These are phyloP conservation scores for Channa argus DNA, from an alignment of 2,113 vertebrate species.

Conservation along the genomic window DNA sequence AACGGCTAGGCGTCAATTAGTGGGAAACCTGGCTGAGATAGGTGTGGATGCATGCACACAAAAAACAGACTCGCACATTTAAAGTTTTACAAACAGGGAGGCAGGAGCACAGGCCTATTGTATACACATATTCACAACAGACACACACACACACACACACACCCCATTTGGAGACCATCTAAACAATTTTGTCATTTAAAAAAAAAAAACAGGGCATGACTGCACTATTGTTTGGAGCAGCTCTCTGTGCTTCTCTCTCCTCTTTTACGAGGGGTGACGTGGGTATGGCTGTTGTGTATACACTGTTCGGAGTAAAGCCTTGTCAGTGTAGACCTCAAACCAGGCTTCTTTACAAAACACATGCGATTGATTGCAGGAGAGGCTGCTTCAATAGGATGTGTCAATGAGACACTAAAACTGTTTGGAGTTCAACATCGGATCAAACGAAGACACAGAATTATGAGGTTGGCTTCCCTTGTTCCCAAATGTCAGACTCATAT, in stretches of 20 bases:
- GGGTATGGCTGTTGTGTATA: slow-evolving; percentile 8
- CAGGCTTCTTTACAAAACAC: slow-evolving; percentile 29
- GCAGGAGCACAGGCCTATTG: slow-evolving; percentile 17
- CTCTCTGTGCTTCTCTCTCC: slow-evolving; percentile 18
- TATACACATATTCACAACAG: slow-evolving; percentile 18
- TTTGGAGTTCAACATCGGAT: neutral
- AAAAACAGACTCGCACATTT: slow-evolving; percentile 28
- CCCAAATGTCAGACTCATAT: too few species aligned
- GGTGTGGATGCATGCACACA: slow-evolving; percentile 48
- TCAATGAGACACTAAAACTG: slow-evolving; percentile 4
- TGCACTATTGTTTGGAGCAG: slow-evolving; percentile 38
- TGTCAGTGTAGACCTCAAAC: slow-evolving; percentile 2
- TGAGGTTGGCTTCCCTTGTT: neutral
- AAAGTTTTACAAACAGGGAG: slow-evolving; percentile 12
- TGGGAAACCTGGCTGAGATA: slow-evolving; percentile 53
- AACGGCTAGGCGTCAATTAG: slow-evolving; percentile 41
- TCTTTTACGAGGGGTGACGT: slow-evolving; percentile 42
- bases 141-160: slow-evolving; percentile 14
- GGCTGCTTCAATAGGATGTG: neutral
- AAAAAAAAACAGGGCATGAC: slow-evolving; percentile 34
- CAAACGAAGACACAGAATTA: neutral
- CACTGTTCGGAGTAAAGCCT: neutral
- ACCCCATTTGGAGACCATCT: slow-evolving; percentile 53
- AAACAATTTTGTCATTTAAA: slow-evolving; percentile 37
- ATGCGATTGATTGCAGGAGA: slow-evolving; percentile 3